A percentile compares a stretch with the other conserved stretches of the same genome.
phyloP scores from a whole-genome alignment of 1,140 invertebrate genomes.

The Eumeta japonica region DNA sequence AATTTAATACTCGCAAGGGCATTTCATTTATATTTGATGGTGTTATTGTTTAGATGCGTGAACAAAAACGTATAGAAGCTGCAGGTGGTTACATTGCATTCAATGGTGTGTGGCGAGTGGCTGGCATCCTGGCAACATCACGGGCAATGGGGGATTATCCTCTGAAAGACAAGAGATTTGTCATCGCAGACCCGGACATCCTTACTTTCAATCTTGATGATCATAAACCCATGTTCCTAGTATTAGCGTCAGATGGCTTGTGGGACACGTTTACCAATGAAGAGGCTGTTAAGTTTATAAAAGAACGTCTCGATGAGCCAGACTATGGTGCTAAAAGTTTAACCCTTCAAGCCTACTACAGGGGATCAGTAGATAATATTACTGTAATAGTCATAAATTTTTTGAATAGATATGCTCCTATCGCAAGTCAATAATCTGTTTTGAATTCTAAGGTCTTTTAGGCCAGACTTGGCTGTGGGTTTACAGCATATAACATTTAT shows the following conservation, averaged over 20 bases:
- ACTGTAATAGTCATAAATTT: slow-evolving; percentile 91
- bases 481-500: no score
- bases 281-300: slow-evolving; percentile 86
- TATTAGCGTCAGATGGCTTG: slow-evolving; percentile 91
- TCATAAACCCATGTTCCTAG: slow-evolving; percentile 84
- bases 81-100: slow-evolving; percentile 92
- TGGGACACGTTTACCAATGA: slow-evolving; percentile 96
- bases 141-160: slow-evolving; percentile 93
- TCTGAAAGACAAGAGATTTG: slow-evolving; percentile 88
- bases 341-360: slow-evolving; percentile 84
- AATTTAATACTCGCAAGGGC: no score
- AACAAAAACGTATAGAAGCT: slow-evolving; percentile 84
- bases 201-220: slow-evolving; percentile 86
- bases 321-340: slow-evolving; percentile 88
- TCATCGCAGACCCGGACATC: slow-evolving; percentile 94
- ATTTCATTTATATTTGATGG: no score
- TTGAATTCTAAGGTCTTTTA: no score
- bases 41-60: slow-evolving; percentile 65
- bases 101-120: slow-evolving; percentile 95
- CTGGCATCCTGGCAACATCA: slow-evolving; percentile 93
- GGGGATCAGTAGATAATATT: slow-evolving; percentile 93
- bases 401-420: no score
- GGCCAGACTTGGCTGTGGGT: no score
- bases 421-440: no score
- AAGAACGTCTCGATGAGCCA: slow-evolving; percentile 78